Percentiles rank a stretch among this genome's conserved stretches.
Conservation (phyloP, 2,888 invertebrate species). For the Thyatira batis region DNA sequence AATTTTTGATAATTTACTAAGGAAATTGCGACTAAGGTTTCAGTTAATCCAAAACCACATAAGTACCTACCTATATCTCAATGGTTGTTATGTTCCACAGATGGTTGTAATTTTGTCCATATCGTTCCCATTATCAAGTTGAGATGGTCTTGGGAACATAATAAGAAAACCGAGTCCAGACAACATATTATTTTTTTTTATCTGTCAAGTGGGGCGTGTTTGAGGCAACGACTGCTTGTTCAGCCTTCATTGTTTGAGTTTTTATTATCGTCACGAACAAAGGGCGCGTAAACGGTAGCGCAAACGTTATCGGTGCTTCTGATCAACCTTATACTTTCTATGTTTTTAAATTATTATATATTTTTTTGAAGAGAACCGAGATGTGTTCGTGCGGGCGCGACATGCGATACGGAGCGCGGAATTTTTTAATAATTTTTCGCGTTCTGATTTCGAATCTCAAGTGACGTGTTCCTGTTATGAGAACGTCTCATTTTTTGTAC, state of each 20-base stretch:
- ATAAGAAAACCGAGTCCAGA: slow-evolving; percentile 56
- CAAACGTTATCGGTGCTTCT: slow-evolving; percentile 71
- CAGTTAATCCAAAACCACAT: no score
- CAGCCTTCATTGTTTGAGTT: slow-evolving; percentile 72
- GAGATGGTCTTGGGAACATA: slow-evolving; percentile 46
- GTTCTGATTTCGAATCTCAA: slow-evolving; percentile 43
- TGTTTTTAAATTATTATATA: slow-evolving; percentile 58
- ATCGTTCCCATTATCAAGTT: not conserved
- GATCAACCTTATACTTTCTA: slow-evolving; percentile 71
- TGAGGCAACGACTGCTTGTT: slow-evolving; percentile 61
- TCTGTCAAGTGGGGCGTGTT: slow-evolving; percentile 66
- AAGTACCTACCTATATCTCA: no score
- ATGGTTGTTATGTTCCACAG: not conserved
- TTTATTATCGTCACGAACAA: slow-evolving; percentile 75
- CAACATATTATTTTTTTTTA: slow-evolving; percentile 58
- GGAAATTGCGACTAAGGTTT: no score
- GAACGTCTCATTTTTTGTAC: slow-evolving; percentile 15
- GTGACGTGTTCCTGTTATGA: slow-evolving; percentile 53
- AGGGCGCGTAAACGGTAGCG: slow-evolving; percentile 79
- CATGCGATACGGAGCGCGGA: slow-evolving; percentile 60
- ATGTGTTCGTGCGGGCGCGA: slow-evolving; percentile 58
- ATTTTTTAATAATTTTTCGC: slow-evolving; percentile 50
- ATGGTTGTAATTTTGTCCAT: not conserved
- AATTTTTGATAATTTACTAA: not conserved
- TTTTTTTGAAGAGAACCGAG: slow-evolving; percentile 57